Conservation (phyloP, 2,797 vertebrate species). For the Stomatorhinus walkeri region DNA sequence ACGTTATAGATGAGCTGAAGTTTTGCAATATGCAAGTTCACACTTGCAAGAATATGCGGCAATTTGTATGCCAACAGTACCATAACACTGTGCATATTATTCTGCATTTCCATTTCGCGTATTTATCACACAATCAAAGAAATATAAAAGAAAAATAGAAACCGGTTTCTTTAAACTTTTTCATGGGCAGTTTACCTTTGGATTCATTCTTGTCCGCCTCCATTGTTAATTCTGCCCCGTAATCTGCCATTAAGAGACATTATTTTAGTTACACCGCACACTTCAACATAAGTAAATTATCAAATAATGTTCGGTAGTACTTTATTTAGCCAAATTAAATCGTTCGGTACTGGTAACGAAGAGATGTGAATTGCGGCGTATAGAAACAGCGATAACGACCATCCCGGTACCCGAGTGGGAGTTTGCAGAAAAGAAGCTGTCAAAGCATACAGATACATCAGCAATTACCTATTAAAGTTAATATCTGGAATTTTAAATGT, state of each 20-base stretch:
- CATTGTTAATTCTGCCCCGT: conserved; percentile 35
- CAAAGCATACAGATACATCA: not conserved
- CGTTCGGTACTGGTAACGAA: not conserved
- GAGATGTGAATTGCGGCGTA: not conserved
- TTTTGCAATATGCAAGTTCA: not conserved
- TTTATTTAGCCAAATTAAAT: not conserved
- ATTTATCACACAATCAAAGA: not conserved
- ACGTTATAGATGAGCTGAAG: not conserved
- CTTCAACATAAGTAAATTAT: not conserved
- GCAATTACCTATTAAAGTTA: not conserved
- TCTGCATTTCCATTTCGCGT: not conserved
- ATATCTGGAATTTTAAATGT: not conserved
- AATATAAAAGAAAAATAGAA: not conserved
- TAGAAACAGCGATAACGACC: not conserved
- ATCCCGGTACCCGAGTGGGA: not conserved
- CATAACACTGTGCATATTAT: not conserved
- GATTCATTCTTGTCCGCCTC: conserved; percentile 37
- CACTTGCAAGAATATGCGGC: not conserved
- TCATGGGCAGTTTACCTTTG: conserved; percentile 36
- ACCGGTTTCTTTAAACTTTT: not conserved
- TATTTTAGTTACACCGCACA: not conserved
- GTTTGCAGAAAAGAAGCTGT: not conserved
- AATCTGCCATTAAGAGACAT: conserved; percentile 22
- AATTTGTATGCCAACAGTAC: not conserved
- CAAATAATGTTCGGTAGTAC: not conserved